Conservation (phyloP, 2,888 invertebrate species). For the Galerucella calmariensis region DNA sequence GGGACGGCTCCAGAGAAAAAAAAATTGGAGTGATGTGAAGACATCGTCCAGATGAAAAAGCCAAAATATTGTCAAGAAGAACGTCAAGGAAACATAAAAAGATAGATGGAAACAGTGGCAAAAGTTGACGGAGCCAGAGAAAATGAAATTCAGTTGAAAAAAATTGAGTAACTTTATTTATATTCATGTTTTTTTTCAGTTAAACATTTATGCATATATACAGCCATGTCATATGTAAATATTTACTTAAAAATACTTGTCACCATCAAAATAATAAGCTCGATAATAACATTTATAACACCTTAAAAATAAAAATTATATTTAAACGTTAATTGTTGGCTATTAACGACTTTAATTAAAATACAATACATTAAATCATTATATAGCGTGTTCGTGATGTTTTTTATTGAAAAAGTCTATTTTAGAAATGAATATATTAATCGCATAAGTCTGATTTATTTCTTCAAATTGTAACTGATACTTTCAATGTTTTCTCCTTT, state of each 20-base stretch:
- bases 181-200: no score
- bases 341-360: not conserved
- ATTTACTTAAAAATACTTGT: not conserved
- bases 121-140: no score
- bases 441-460: not conserved
- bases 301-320: not conserved
- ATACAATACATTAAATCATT: conserved; percentile 1
- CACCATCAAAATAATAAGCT: not conserved
- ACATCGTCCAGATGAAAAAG: no score
- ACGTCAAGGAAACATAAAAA: no score
- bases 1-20: no score
- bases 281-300: not conserved
- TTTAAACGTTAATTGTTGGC: not conserved
- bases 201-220: no score
- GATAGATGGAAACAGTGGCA: no score
- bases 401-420: not conserved
- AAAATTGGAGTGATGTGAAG: no score
- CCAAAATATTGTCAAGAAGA: no score
- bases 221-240: conserved; percentile 8
- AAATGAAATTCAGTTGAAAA: no score
- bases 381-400: not conserved
- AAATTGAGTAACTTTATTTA: no score
- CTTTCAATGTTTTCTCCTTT: not conserved
- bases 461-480: no score
- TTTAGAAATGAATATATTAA: not conserved